These are phyloP conservation scores for Spondyliosoma cantharus DNA, from an alignment of 2,797 vertebrate genomes.

Conservation along the genomic window DNA sequence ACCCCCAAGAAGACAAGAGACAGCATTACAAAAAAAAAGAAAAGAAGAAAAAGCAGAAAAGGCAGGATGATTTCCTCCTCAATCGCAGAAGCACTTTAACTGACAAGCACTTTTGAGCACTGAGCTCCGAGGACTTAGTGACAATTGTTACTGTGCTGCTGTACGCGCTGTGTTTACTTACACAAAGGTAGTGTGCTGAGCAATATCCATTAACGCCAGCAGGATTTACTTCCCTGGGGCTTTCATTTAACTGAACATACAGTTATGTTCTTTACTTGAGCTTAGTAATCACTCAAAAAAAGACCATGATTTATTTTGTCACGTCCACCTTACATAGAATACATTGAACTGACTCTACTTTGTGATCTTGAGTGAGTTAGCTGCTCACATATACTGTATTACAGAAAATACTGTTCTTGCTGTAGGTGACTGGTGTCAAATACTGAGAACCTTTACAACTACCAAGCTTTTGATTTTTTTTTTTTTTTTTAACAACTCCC, in stretches of 20 bases:
- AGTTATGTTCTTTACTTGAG: conserved; percentile 1
- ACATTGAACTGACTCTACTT: background rate
- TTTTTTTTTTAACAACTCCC: background rate
- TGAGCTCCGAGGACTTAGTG: conserved; percentile 47
- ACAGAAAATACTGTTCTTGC: background rate
- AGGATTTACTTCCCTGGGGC: conserved; percentile 6
- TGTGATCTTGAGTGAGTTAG: background rate
- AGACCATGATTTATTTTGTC: background rate
- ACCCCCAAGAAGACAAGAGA: conserved; percentile 53
- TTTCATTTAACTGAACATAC: conserved; percentile 32
- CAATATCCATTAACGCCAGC: conserved; percentile 35
- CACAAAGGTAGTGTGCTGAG: background rate
- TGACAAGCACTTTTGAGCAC: conserved; percentile 52
- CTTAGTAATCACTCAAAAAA: conserved; percentile 15
- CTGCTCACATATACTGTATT: background rate
- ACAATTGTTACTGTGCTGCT: conserved; percentile 44
- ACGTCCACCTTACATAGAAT: background rate
- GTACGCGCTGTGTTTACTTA: conserved; percentile 30
- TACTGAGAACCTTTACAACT: background rate
- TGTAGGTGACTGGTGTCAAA: background rate
- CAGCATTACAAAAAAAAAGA: conserved; percentile 29
- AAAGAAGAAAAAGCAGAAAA: conserved; percentile 30
- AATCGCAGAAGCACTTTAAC: conserved; percentile 45
- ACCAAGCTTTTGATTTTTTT: conserved; percentile 8
- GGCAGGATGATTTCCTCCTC: conserved; percentile 44